Evolutionary conservation across 2,113 vertebrate genomes (phyloP).

Genomic region (Formicarius rufipectus): DNA sequence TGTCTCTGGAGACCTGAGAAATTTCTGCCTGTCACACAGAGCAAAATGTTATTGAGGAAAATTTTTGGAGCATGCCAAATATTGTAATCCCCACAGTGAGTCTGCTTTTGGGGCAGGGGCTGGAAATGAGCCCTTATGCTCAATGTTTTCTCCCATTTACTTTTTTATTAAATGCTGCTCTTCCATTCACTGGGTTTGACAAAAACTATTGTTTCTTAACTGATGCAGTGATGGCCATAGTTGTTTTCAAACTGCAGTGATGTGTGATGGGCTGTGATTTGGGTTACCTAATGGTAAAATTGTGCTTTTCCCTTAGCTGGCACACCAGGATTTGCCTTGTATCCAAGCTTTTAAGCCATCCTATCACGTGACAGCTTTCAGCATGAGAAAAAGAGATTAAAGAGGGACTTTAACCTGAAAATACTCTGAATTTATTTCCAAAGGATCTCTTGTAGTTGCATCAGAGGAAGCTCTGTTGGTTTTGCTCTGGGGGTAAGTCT

Average conservation of each 20-base stretch:
- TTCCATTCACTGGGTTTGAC: neutral
- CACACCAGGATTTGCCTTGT: neutral
- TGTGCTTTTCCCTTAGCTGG: neutral
- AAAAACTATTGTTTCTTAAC: neutral
- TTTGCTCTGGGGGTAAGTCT: neutral
- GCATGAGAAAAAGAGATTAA: neutral
- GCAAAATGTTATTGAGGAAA: neutral
- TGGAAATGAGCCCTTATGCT: neutral
- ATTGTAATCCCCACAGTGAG: neutral
- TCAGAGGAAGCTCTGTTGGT: neutral
- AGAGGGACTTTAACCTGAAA: neutral
- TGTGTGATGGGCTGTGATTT: neutral
- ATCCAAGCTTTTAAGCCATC: neutral
- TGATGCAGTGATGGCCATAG: neutral
- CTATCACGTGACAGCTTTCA: neutral
- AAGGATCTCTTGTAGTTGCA: neutral
- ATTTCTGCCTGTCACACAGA: neutral
- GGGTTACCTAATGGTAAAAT: neutral
- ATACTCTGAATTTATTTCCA: neutral
- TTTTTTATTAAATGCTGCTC: neutral
- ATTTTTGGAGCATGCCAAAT: neutral
- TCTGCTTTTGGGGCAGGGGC: neutral
- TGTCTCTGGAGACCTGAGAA: neutral
- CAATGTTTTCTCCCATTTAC: neutral
- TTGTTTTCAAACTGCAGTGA: neutral